Evolutionary conservation across 2,888 invertebrate species (phyloP).

Genomic region (Caenorhabditis doughertyi): DNA sequence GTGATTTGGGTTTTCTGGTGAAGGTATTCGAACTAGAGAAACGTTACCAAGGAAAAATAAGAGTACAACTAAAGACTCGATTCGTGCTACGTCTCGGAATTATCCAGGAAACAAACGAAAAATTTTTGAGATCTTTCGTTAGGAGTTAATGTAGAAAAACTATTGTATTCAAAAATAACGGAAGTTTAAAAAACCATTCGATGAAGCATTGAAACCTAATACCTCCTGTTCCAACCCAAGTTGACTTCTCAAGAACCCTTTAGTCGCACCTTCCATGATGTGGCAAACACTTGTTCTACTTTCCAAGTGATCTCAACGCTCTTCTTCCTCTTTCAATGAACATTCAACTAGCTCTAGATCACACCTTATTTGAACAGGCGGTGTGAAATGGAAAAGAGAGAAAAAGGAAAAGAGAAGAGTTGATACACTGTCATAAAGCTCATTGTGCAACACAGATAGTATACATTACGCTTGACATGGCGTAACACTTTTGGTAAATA

Average conservation of each 20-base stretch:
- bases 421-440: conserved; percentile 60
- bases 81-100: too few relatives aligned
- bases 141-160: background rate
- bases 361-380: conserved; percentile 49
- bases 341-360: conserved; percentile 3
- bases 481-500: conserved; percentile 54
- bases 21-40: background rate
- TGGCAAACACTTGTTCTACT: conserved; percentile 28
- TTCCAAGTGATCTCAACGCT: background rate
- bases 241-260: conserved; percentile 26
- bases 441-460: conserved; percentile 53
- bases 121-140: too few relatives aligned
- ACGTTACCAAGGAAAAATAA: too few relatives aligned
- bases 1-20: background rate
- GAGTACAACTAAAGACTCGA: too few relatives aligned
- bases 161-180: background rate
- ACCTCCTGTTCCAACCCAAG: background rate
- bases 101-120: too few relatives aligned
- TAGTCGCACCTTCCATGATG: conserved; percentile 38
- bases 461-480: conserved; percentile 59
- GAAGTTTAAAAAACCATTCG: background rate
- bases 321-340: background rate
- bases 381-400: conserved; percentile 10
- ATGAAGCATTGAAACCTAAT: conserved; percentile 17
- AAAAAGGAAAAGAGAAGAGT: background rate